Conservation (phyloP, 2,797 vertebrate genomes). For the Acrocephalus scirpaceus region DNA sequence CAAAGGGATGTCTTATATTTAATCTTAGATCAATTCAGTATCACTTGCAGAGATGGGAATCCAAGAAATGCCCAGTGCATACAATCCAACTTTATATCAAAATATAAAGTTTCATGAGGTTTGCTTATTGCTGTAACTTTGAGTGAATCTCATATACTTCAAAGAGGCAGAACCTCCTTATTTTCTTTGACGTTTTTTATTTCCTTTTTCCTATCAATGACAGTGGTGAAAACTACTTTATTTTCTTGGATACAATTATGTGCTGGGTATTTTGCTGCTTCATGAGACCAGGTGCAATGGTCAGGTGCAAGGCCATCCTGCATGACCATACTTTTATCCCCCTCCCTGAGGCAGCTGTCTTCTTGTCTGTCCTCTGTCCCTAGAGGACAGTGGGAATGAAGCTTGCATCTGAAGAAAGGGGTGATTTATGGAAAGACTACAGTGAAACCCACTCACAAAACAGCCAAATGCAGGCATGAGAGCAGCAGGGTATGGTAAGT, state of each 20-base stretch:
- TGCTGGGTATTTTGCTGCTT: not conserved
- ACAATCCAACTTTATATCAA: not conserved
- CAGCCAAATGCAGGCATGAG: not conserved
- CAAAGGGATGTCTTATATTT: not conserved
- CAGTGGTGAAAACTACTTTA: not conserved
- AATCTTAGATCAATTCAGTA: not conserved
- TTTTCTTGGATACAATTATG: not conserved
- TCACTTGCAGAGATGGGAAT: not conserved
- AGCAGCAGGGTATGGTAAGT: not conserved
- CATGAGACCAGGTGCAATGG: not conserved
- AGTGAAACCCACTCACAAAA: not conserved
- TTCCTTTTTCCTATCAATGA: not conserved
- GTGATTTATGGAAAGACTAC: not conserved
- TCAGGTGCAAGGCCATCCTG: not conserved
- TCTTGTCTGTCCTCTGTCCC: not conserved
- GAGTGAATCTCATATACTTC: not conserved
- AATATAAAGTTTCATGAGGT: not conserved
- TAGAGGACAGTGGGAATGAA: not conserved
- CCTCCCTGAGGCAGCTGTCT: not conserved
- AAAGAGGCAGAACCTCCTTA: not conserved
- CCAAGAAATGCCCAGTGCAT: not conserved
- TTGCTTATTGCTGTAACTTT: not conserved
- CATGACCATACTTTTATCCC: not conserved
- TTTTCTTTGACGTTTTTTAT: not conserved
- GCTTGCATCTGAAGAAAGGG: not conserved